Base-by-base conservation (phyloP, 1,140 invertebrate species). In the Cepaea nemoralis region DNA sequence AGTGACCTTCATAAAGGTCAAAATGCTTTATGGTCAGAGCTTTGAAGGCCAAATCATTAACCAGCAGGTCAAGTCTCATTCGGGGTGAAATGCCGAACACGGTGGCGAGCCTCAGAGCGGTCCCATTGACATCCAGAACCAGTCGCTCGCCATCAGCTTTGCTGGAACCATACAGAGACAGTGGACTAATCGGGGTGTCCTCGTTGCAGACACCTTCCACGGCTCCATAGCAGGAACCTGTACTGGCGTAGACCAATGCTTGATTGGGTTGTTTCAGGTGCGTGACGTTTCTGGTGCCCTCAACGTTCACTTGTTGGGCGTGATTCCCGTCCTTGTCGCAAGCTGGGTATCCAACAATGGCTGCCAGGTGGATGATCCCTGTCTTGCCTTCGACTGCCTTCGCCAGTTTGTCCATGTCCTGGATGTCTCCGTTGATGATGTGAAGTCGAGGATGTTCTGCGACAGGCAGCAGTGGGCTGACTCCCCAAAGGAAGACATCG, bases 291-390 rank as follows among this genome's bases (percentile, higher is more conserved):
- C 83, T 82, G 0, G 88, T 89, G 5, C 88, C 88, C 14, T 80
- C 77, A 16, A 87, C 83, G 55, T 89, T 89, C n/a, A 85, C 86
- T 24, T 84, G 73, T 35, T 84, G 83, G 1, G 88, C 88, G 31
- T 83, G 33, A 33, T 86, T 78, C 6, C 82, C 84, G 59, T 89
- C 87, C 45, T 88, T 88, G 78, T 88, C 87, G 70, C 88, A 89
- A 22, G 88, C 88, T 31, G 87, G 88, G 70, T 89, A 89, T 24
- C 88, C 87, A 0, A 89, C 88, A 45, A 89, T 87, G 76, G 87
- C 88, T 24, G 88, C 87, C 27, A 89, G 77, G 55, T 89, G 88
- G 39, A 89, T 83, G 16, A 89, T 86, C 5, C 82, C 87, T 24
- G 83, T 80, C 76, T 87, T 87, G 1, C 84, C 84, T 14, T 80